Evolutionary conservation across 2,888 invertebrate species (phyloP).

Genomic region (Eupithecia insigniata): DNA sequence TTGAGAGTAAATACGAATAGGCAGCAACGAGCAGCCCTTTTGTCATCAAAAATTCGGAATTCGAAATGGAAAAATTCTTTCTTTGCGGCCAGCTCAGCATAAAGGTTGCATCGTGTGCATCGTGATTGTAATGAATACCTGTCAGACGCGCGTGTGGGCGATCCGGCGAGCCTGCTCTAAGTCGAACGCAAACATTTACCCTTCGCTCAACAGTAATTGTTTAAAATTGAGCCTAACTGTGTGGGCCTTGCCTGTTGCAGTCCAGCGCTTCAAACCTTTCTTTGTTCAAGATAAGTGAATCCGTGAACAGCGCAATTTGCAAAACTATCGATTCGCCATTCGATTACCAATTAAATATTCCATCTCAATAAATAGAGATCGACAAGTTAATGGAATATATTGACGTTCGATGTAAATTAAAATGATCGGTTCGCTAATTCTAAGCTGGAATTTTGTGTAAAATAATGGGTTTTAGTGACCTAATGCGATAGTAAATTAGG

Average conservation of each 20-base stretch:
- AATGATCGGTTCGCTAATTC: constrained; percentile 64
- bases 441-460: constrained; percentile 66
- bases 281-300: constrained; percentile 72
- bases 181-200: constrained; percentile 84
- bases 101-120: constrained; percentile 63
- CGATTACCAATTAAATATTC: constrained; percentile 52
- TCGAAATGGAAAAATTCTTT: constrained; percentile 24
- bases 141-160: constrained; percentile 83
- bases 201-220: constrained; percentile 83
- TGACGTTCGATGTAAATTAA: constrained; percentile 64
- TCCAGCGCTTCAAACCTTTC: constrained; percentile 63
- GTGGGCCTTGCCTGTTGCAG: constrained; percentile 78
- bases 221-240: constrained; percentile 85
- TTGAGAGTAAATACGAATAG: not conserved
- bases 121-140: constrained; percentile 82
- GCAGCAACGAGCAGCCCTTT: constrained; percentile 6
- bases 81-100: constrained; percentile 53
- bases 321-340: constrained; percentile 35
- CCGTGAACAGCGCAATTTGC: constrained; percentile 31
- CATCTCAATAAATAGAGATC: constrained; percentile 59
- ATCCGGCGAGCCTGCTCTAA: constrained; percentile 69
- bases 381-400: constrained; percentile 63
- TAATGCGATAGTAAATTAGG: constrained; percentile 78
- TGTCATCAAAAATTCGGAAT: constrained; percentile 26
- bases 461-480: constrained; percentile 60